Evolutionary conservation across 2,113 vertebrate species (phyloP).

Genomic region (Acrocephalus kingi): DNA sequence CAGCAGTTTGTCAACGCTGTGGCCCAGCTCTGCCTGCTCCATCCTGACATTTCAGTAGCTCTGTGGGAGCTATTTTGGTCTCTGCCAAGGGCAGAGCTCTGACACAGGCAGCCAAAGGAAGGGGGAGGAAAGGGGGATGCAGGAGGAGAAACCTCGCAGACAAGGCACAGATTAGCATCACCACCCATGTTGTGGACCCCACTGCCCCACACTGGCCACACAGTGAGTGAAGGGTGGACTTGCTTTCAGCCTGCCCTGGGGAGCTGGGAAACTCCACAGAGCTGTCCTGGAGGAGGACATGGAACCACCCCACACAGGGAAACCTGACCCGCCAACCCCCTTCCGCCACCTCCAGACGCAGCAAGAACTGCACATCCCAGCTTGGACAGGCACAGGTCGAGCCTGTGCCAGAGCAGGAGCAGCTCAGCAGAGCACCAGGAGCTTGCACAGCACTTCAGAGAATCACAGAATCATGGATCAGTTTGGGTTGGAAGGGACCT

Average conservation of each 20-base stretch:
- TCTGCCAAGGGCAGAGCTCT: not conserved
- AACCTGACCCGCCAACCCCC: not conserved
- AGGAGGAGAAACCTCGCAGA: not conserved
- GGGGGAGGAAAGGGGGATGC: not conserved
- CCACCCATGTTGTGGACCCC: not conserved
- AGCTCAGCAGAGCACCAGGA: not conserved
- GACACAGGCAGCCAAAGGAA: not conserved
- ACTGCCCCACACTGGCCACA: fast-evolving
- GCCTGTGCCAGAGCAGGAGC: not conserved
- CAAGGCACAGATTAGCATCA: not conserved
- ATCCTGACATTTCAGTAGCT: not conserved
- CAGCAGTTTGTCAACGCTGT: not conserved
- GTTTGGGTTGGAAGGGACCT: not conserved
- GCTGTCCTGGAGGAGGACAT: not conserved
- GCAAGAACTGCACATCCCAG: not conserved
- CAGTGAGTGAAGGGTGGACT: fast-evolving
- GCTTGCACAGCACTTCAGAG: not conserved
- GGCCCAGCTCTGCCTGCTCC: not conserved
- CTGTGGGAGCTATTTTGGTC: not conserved
- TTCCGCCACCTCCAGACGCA: not conserved
- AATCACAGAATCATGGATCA: not conserved
- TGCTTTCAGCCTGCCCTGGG: not conserved
- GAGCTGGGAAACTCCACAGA: not conserved
- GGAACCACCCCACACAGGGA: not conserved
- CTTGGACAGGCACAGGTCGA: not conserved